Evolutionary conservation across 2,888 invertebrate species (phyloP), one percentile per base, ranked within the genome.

Genomic region (Cosmopolites sordidus): DNA sequence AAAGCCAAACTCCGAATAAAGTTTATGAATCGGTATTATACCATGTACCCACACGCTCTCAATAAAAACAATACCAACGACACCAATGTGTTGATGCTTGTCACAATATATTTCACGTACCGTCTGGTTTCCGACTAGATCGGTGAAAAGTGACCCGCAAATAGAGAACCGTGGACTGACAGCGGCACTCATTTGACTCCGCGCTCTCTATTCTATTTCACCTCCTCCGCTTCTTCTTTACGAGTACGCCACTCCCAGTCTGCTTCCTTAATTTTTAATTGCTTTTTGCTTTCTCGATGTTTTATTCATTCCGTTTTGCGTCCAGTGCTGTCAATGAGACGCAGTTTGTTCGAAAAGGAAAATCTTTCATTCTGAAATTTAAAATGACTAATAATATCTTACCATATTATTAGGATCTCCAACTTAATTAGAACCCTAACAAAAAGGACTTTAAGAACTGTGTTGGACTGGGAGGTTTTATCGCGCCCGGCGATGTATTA

Each of bases 51-150:
- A 54, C 54, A 41, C 54, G 17, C 14, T 9, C 42, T 27, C 22
- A 49, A 49, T 54, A 54, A 48, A 53, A 45, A 54, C 54, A 54
- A 54, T 54, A 45, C 48, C 44, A 45, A 45, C 54, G 54, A 54
- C 54, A 44, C 54, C 43, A 48, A 47, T 43, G 46, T 22, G 37
- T 46, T 40, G 42, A 33, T 54, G 29, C 17, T 41, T 41, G 54
- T 54, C 54, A 54, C 49, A 22, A 54, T 54, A 54, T 47, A 52
- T 52, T 43, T 42, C 43, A 30, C 38, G 29, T 52, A 12, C 48
- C 47, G 43, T 52, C 51, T 51, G 42, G 42, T 48, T 42, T 16
- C 37, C 37, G 51, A 22, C 41, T 47, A 39, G 43, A 30, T 22
- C 15, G 27, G 47, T 40, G 43, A 48, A 48, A 52, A 17, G 22